A percentile compares a stretch with the other conserved stretches of the same genome.
Conservation (phyloP, 2,888 invertebrate species). For the Archips crataeganus region DNA sequence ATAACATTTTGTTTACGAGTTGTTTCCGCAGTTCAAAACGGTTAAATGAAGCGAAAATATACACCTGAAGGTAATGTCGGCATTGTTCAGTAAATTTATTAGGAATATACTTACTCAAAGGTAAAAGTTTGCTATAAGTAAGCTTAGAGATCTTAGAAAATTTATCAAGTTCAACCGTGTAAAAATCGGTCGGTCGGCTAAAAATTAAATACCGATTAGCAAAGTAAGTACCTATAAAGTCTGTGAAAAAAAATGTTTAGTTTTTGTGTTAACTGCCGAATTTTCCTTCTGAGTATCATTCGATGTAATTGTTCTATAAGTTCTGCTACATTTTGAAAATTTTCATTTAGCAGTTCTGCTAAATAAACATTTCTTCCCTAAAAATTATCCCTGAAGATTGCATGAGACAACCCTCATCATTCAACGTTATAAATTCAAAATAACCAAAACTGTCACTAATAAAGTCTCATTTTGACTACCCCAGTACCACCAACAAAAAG, state of each 20-base stretch:
- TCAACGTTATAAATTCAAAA: too few species aligned
- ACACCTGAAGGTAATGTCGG: background rate
- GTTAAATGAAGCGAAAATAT: conserved; percentile 9
- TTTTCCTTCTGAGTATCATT: too few species aligned
- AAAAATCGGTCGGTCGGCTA: background rate
- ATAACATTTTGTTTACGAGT: conserved; percentile 30
- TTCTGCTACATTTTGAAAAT: too few species aligned
- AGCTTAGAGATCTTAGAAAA: background rate
- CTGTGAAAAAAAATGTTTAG: too few species aligned
- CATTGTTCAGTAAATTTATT: conserved; percentile 7
- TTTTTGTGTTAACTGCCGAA: too few species aligned
- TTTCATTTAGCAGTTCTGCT: too few species aligned
- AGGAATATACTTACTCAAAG: background rate
- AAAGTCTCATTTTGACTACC: background rate
- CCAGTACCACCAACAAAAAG: background rate
- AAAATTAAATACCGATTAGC: background rate
- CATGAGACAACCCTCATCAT: too few species aligned
- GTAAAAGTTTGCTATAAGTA: background rate
- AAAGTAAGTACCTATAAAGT: too few species aligned
- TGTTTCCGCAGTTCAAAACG: conserved; percentile 24
- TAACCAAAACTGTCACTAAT: too few species aligned
- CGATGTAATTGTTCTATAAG: too few species aligned
- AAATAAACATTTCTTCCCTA: too few species aligned
- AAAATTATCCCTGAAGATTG: too few species aligned
- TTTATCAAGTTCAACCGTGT: background rate